Evolutionary conservation across 1,140 invertebrate genomes (phyloP), one percentile per base, ranked within the genome.

Genomic region (Drosophila miranda): DNA sequence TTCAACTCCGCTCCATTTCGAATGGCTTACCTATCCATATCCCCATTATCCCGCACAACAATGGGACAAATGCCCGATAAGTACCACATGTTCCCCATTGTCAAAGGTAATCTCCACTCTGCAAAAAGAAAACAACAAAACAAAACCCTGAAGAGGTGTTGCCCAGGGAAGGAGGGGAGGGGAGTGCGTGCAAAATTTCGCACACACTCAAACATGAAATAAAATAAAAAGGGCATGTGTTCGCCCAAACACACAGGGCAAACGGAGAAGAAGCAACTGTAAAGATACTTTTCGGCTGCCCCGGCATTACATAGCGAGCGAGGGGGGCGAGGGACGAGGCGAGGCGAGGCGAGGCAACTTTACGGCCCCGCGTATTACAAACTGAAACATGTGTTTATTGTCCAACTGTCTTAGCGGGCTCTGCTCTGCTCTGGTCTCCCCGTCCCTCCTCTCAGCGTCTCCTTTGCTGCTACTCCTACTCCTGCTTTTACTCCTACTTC

Each of bases 361-460:
- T 83, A 83, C 68, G 81, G 80, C 72, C 59, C 55, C 80, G 67
- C 78, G 81, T 70, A 80, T 83, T 83, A 84, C 80, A 83, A 86
- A 86, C 80, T 80, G 81, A 83, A 83, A 83, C 81, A 83, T 83
- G 81, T 83, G 80, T 83, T 83, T 83, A 83, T 83, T 83, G 76
- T 83, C 80, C 80, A 23, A 73, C 75, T 38, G 59, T 21, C 73
- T 58, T 58, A 45, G 34, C 8, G 44, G 49, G 30, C 51, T 62
- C 51, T 6, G 13, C 51, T 62, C 46, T 6, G 13, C 53, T 16
- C 21, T 6, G n/a, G 14, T 11, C 28, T 13, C 26, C 6, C 11
- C 28, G 7, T 34, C 34, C 11, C 28, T 13, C 26, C 6, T 16
- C 28, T 13, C 45, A 14, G 14, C 9, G 4, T 43, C 21, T 23